Percentiles rank a stretch among this genome's conserved stretches.
These are phyloP conservation scores for Laterallus jamaicensis DNA, from an alignment of 2,113 vertebrate genomes.

Conservation along the genomic window DNA sequence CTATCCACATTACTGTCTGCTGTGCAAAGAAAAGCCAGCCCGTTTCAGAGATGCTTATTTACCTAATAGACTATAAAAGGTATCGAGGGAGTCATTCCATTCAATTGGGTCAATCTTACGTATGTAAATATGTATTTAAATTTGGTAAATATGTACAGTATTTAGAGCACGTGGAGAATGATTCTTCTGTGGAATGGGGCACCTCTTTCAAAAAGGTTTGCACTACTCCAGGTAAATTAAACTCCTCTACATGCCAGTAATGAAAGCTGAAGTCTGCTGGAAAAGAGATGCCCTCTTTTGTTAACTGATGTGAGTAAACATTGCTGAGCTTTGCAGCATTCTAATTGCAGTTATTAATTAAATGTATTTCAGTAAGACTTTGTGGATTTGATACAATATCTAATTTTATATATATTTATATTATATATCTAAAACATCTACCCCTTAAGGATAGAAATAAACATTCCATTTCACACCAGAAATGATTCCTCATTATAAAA, in stretches of 20 bases:
- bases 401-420: not conserved
- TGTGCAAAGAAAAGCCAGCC: not conserved
- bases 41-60: conserved; percentile 33
- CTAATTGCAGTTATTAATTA: not conserved
- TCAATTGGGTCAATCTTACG: conserved; percentile 40
- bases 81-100: conserved; percentile 33
- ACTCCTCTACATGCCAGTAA: not conserved
- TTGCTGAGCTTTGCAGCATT: not conserved
- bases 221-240: not conserved
- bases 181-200: not conserved
- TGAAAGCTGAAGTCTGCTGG: not conserved
- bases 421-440: too few species aligned
- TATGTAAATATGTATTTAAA: conserved; percentile 54
- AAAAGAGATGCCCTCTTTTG: conserved; percentile 4
- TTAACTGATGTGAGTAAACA: not conserved
- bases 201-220: conserved; percentile 6
- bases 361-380: not conserved
- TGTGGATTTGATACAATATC: not conserved
- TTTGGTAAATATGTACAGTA: conserved; percentile 51
- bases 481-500: not conserved
- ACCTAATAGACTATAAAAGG: conserved; percentile 66
- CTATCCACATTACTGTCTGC: not conserved
- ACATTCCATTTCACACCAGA: not conserved
- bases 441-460: not conserved
- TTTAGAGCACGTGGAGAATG: conserved; percentile 2